A percentile compares a stretch with the other conserved stretches of the same genome.
phyloP scores from a whole-genome alignment of 2,888 invertebrate species.

The Erannis defoliaria region DNA sequence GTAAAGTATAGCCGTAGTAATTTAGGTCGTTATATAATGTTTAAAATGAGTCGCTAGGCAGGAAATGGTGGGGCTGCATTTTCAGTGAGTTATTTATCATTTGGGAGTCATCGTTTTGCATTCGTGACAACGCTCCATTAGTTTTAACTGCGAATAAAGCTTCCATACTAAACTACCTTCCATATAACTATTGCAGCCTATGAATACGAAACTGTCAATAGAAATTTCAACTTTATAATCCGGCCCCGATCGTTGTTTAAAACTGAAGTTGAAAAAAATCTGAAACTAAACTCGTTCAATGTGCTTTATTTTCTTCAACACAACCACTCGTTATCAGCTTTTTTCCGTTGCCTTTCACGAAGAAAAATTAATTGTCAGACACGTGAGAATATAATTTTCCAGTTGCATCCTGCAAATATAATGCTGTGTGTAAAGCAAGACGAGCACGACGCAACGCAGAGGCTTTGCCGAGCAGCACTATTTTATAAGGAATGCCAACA shows the following conservation, averaged over 20 bases:
- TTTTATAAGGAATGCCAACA: not conserved
- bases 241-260: not conserved
- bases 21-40: not conserved
- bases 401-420: constrained; percentile 9
- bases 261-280: not conserved
- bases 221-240: not conserved
- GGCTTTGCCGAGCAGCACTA: not conserved
- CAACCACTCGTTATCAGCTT: not conserved
- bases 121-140: constrained; percentile 9
- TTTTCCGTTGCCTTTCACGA: not conserved
- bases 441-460: not conserved
- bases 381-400: constrained; percentile 1
- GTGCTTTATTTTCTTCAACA: not conserved
- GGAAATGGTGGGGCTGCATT: constrained; percentile 1
- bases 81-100: not conserved
- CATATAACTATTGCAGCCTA: not conserved
- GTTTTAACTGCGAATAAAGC: not conserved
- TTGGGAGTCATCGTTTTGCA: constrained; percentile 2
- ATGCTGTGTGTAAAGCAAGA: not conserved
- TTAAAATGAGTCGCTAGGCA: not conserved
- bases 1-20: not conserved
- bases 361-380: constrained; percentile 4
- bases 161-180: not conserved
- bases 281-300: not conserved
- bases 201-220: constrained; percentile 1